Base-by-base conservation (phyloP, 2,888 invertebrate species). In the Trisateles emortualis region DNA sequence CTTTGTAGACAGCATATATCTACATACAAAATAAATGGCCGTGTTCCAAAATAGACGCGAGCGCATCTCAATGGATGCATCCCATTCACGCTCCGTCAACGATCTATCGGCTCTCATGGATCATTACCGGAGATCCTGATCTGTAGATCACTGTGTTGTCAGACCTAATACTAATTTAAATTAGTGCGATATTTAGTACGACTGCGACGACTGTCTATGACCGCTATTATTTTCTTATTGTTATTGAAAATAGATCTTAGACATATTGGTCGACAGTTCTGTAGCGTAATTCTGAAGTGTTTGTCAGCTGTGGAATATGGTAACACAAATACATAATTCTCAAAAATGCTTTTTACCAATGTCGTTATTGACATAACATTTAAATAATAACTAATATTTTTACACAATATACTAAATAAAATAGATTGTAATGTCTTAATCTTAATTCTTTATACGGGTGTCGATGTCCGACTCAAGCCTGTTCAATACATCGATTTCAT, bases 51-150 rank as follows among this genome's bases (percentile, higher is more conserved):
- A 44, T 44, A 51, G 59, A 65, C 64, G 58, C 59, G 19, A 30
- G 60, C 57, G 50, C 54, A 50, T 41, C 64, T 68, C 72, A 72
- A 62, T 72, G 57, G 52, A 53, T 52, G 50, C 47, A 56, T 51
- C 65, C 59, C 69, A 76, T 76, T 76, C 74, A 73, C 65, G 64
- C 70, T 24, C 38, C 38, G 71, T 74, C 80, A 61, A 55, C 72
- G 47, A 74, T 74, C 72, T 71, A 72, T 74, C 72, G 64, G 52
- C 52, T 46, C 22, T 32, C 52, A 59, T 55, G 59, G 64, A 69
- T 71, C 67, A 72, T 72, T 64, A 68, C 33, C 40, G 19, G 35
- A 50, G 58, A n/a, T n/a, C n/a, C 55, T 40, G 64, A 68, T 60
- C 62, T 70, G 48, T 60, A 51, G 59, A 58, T 65, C 56, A 52